These are phyloP conservation scores for Caenorhabditis elegans DNA, from an alignment of 1,140 invertebrate species.

Conservation along the genomic window DNA sequence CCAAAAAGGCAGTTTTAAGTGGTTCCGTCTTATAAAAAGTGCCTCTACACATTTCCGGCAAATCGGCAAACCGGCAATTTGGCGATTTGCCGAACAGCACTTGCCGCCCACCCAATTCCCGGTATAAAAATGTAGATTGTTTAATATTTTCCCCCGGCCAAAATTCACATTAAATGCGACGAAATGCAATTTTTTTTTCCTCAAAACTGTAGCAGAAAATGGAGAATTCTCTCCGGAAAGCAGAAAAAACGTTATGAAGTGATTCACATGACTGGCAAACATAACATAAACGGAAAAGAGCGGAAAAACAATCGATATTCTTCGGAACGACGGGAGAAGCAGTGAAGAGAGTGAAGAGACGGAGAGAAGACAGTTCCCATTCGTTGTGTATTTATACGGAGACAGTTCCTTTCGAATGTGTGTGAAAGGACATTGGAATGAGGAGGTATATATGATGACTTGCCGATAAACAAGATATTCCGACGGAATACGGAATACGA, in stretches of 20 bases:
- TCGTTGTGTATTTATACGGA: constrained; percentile 24
- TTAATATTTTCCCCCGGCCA: no score
- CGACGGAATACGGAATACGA: no score
- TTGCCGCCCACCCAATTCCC: no score
- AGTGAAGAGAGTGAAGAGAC: neutral
- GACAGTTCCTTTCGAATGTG: neutral
- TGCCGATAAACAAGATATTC: neutral
- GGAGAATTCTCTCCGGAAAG: neutral
- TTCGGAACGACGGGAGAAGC: constrained; percentile 16
- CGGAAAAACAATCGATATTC: constrained; percentile 23
- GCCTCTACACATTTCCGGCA: no score
- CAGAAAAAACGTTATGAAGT: neutral
- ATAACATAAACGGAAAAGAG: constrained; percentile 1
- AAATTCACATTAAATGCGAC: neutral
- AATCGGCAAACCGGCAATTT: no score
- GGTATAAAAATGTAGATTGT: no score
- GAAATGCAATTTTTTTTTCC: no score
- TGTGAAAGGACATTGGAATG: neutral
- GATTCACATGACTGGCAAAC: neutral
- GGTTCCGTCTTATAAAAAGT: no score
- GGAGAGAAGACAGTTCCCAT: neutral
- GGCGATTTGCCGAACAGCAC: no score
- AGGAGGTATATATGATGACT: neutral
- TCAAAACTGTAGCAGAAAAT: no score
- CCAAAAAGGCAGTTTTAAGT: no score